Base-by-base conservation (phyloP, 2,113 vertebrate genomes). In the Casuarius casuarius region DNA sequence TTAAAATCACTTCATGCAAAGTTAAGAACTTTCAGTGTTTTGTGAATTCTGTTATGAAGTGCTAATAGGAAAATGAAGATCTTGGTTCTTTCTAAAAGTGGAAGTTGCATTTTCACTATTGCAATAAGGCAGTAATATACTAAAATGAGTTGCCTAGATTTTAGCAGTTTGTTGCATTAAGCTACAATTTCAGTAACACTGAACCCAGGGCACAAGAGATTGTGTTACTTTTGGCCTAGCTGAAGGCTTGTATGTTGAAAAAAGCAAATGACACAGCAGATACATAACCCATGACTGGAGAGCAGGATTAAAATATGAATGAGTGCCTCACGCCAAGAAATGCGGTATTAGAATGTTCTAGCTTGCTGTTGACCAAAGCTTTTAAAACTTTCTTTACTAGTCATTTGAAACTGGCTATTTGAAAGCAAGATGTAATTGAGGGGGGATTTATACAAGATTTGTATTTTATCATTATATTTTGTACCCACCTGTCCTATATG, bases 181-280 rank as follows among this genome's bases (percentile, higher is more conserved):
- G 87, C n/a, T 71, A 10, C 42, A 23, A 23, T 94, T 96, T 71
- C 78, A 77, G 67, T 75, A 52, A 31, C 68, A 56, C 59, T 76
- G 63, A 80, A 91, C 82, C 6, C 56, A 79, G 88, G 31, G 21
- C 82, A 68, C 3, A 5, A 58, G 35, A 58, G 86, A 33, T 87
- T 87, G 61, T 90, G 88, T 96, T 97, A 92, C 89, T 70, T 19
- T 74, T 96, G 93, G 78, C 91, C 87, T 81, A 22, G 51, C 6
- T 84, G 68, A 87, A 84, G 71, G 86, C 58, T 48, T 88, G 48
- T 74, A 16, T 76, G 14, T 93, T 88, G 75, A 92, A 85, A 85
- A 85, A 67, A 92, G 97, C 94, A 95, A 96, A 94, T 97, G 96
- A 97, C 89, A 81, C 93, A 96, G 97, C 96, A 97, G 91, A 97